Evolutionary conservation across 2,888 invertebrate species (phyloP).

Genomic region (Pteria penguin): DNA sequence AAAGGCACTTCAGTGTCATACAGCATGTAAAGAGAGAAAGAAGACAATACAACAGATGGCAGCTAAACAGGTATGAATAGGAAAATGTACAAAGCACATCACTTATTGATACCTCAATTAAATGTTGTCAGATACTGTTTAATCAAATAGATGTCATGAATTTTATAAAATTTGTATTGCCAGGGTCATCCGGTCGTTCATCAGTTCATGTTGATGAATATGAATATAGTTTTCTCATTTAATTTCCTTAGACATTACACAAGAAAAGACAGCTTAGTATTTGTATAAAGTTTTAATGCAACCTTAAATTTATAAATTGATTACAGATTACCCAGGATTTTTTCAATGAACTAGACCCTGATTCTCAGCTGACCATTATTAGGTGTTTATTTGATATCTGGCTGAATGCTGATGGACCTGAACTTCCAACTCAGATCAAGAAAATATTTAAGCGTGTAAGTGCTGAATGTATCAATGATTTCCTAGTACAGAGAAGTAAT

Average conservation of each 20-base stretch:
- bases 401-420: constrained; percentile 46
- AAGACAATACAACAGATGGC: constrained; percentile 32
- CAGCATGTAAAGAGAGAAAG: not conserved
- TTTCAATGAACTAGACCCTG: constrained; percentile 61
- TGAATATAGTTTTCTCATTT: too few relatives aligned
- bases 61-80: constrained; percentile 36
- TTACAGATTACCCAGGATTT: constrained; percentile 61
- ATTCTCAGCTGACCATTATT: constrained; percentile 61
- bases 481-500: too few relatives aligned
- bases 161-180: too few relatives aligned
- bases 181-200: too few relatives aligned
- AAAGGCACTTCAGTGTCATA: not conserved
- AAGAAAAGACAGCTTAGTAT: too few relatives aligned
- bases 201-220: too few relatives aligned
- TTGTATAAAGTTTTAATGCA: not conserved
- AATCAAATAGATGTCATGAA: too few relatives aligned
- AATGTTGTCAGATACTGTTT: too few relatives aligned
- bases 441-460: constrained; percentile 72
- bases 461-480: not conserved
- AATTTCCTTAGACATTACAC: too few relatives aligned
- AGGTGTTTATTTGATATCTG: constrained; percentile 61
- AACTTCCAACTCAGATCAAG: constrained; percentile 54
- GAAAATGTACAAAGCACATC: too few relatives aligned
- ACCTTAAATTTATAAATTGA: not conserved
- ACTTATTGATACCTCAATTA: too few relatives aligned